Conservation (phyloP, 2,797 vertebrate genomes). For the Amniataba percoides region DNA sequence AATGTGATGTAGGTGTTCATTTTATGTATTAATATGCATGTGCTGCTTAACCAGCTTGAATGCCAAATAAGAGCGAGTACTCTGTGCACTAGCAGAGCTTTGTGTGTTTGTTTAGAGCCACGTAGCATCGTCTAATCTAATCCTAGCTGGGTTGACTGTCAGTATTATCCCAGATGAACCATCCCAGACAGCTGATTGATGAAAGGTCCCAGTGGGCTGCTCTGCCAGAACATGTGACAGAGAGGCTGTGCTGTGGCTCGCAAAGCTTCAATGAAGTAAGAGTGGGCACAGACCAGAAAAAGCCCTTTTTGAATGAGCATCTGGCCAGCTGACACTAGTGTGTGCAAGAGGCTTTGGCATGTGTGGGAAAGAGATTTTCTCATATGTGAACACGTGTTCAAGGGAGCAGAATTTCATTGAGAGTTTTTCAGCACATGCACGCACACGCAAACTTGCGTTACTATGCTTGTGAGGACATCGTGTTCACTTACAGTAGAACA, state of each 20-base stretch:
- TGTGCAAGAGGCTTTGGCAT: slow-evolving; percentile 59
- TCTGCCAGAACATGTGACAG: slow-evolving; percentile 72
- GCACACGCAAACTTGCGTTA: not conserved
- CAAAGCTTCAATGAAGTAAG: slow-evolving; percentile 77
- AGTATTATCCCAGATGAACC: slow-evolving; percentile 77
- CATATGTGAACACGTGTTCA: slow-evolving; percentile 55
- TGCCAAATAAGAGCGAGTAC: slow-evolving; percentile 5
- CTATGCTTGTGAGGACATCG: slow-evolving; percentile 14
- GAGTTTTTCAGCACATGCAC: slow-evolving; percentile 46
- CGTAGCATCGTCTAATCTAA: slow-evolving; percentile 63
- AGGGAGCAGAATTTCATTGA: slow-evolving; percentile 61
- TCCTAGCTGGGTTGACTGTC: slow-evolving; percentile 54
- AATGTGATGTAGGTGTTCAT: slow-evolving; percentile 23
- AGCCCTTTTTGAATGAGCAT: slow-evolving; percentile 79
- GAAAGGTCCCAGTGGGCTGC: slow-evolving; percentile 68
- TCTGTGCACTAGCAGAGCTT: not conserved
- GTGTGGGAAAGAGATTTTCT: slow-evolving; percentile 70
- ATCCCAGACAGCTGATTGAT: slow-evolving; percentile 79
- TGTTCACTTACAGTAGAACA: not conserved
- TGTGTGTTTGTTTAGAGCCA: slow-evolving; percentile 21
- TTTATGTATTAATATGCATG: slow-evolving; percentile 10
- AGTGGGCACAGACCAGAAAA: slow-evolving; percentile 42
- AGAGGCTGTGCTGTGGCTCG: slow-evolving; percentile 30
- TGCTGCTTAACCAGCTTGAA: not conserved
- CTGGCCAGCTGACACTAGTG: slow-evolving; percentile 68